Percentiles rank a stretch among this genome's conserved stretches.
These are phyloP conservation scores for Spheniscus humboldti DNA, from an alignment of 2,797 vertebrate genomes.

Conservation along the genomic window DNA sequence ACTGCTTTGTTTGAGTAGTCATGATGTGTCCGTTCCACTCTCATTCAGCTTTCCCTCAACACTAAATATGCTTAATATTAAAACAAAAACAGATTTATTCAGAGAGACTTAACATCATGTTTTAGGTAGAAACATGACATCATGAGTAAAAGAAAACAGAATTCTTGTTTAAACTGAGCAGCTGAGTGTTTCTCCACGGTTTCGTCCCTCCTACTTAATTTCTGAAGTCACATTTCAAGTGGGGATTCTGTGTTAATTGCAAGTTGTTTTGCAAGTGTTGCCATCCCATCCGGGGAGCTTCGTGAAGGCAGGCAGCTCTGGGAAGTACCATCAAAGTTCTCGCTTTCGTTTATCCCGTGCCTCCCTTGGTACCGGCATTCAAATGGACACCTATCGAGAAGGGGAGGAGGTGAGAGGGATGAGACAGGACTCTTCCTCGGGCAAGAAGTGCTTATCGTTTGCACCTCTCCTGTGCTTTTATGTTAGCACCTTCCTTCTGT, in stretches of 20 bases:
- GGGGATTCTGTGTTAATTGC: neutral
- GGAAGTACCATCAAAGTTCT: neutral
- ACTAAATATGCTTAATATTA: neutral
- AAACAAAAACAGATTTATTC: neutral
- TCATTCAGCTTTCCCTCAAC: neutral
- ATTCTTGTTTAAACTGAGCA: neutral
- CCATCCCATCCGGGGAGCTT: neutral
- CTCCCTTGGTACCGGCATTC: neutral
- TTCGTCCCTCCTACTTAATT: neutral
- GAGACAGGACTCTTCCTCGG: neutral
- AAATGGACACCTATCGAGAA: accelerated
- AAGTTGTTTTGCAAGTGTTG: neutral
- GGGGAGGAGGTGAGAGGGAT: neutral
- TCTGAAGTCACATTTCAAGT: neutral
- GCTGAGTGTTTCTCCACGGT: neutral
- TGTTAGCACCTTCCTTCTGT: neutral
- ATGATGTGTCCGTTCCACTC: accelerated
- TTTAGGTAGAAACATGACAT: neutral
- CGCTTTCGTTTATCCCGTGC: accelerated
- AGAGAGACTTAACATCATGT: neutral
- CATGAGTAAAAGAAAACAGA: neutral
- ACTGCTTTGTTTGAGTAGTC: neutral
- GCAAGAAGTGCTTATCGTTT: neutral
- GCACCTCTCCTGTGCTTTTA: neutral
- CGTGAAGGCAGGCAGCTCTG: neutral